Conservation (phyloP, 2,888 invertebrate species). For the Mongoloraphidia duomilia region DNA sequence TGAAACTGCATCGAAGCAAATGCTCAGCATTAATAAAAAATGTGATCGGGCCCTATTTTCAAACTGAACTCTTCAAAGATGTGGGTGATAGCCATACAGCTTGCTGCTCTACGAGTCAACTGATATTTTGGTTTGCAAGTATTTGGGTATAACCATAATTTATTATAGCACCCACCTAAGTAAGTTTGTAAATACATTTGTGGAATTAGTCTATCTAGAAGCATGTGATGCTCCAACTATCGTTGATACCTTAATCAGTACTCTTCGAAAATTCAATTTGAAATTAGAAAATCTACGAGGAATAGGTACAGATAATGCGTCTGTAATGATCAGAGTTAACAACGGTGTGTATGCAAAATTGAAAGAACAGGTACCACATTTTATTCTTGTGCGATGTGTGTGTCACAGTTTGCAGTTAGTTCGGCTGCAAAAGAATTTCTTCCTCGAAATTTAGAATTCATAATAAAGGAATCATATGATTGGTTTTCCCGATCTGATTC, state of each 20-base stretch:
- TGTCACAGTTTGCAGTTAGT: conserved; percentile 24
- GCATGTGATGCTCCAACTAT: background rate
- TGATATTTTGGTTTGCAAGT: conserved; percentile 14
- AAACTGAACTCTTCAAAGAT: conserved; percentile 11
- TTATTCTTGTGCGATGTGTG: conserved; percentile 21
- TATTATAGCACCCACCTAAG: conserved; percentile 2
- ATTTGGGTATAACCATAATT: conserved; percentile 15
- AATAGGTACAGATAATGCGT: conserved; percentile 25
- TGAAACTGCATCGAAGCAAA: conserved; percentile 15
- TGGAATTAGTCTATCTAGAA: background rate
- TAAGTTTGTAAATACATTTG: background rate
- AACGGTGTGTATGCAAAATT: conserved; percentile 21
- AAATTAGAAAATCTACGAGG: conserved; percentile 19
- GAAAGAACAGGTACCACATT: conserved; percentile 18
- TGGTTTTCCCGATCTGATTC: conserved; percentile 19
- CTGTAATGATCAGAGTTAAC: conserved; percentile 24
- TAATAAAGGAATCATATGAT: conserved; percentile 17
- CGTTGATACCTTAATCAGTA: conserved; percentile 3
- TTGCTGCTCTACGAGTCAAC: conserved; percentile 18
- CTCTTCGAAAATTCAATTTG: conserved; percentile 12
- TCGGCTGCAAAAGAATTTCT: conserved; percentile 15
- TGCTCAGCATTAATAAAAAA: conserved; percentile 14
- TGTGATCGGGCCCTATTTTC: conserved; percentile 12
- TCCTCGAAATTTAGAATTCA: background rate
- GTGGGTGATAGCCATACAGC: conserved; percentile 15